phyloP scores from a whole-genome alignment of 2,888 invertebrate genomes.

The Lacanobia oleracea region DNA sequence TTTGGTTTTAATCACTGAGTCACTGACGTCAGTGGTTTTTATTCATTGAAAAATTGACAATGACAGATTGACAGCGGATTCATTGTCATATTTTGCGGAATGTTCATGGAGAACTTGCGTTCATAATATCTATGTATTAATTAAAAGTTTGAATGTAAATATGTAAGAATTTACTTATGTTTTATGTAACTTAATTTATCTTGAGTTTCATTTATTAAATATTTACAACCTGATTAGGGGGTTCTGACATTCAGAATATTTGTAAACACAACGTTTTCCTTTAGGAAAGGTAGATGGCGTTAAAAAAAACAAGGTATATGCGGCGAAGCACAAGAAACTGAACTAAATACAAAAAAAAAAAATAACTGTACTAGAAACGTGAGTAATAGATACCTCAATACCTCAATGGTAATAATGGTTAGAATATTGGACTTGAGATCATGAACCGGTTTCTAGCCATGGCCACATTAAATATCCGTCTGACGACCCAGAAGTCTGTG shows the following conservation, averaged over 20 bases:
- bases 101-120: neutral
- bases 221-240: neutral
- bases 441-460: neutral
- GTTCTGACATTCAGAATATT: neutral
- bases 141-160: neutral
- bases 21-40: no score
- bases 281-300: constrained; percentile 25
- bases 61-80: constrained; percentile 6
- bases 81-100: neutral
- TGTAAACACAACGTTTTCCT: neutral
- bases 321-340: no score
- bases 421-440: neutral
- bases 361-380: no score
- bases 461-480: neutral
- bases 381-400: no score
- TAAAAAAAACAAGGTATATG: neutral
- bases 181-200: no score
- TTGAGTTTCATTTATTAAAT: no score
- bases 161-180: no score
- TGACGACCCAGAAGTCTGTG: neutral
- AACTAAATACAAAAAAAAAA: no score
- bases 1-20: no score
- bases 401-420: neutral
- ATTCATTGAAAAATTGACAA: neutral
- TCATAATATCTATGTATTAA: no score